Percentiles rank a stretch among this genome's conserved stretches.
Evolutionary conservation across 2,888 invertebrate species (phyloP).

Genomic region (Fissipunctia ypsillon): DNA sequence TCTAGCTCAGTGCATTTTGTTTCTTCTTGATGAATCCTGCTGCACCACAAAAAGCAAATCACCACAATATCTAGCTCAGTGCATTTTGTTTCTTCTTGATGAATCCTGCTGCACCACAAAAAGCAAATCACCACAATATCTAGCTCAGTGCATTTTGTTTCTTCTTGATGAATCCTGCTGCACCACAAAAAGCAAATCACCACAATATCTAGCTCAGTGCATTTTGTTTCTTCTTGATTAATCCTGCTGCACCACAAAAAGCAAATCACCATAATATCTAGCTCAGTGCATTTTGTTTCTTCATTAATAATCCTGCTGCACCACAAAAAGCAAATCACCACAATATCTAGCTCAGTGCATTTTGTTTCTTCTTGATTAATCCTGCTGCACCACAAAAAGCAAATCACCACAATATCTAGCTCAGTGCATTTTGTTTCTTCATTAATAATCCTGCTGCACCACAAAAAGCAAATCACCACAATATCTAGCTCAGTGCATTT

Average conservation of each 20-base stretch:
- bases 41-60: neutral
- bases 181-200: neutral
- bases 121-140: slow-evolving; percentile 1
- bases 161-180: neutral
- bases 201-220: neutral
- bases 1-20: slow-evolving; percentile 10
- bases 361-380: no score
- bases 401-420: slow-evolving; percentile 4
- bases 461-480: neutral
- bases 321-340: neutral
- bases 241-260: neutral
- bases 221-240: no score
- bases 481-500: slow-evolving; percentile 7
- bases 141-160: slow-evolving; percentile 11
- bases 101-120: neutral
- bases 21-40: no score
- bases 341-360: slow-evolving; percentile 2
- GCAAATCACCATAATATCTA: slow-evolving; percentile 6
- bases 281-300: slow-evolving; percentile 4
- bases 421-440: slow-evolving; percentile 14
- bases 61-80: neutral
- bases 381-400: neutral
- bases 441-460: neutral
- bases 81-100: slow-evolving; percentile 15
- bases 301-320: neutral